Base-by-base conservation (phyloP, 2,797 vertebrate species). In the Todus mexicanus region DNA sequence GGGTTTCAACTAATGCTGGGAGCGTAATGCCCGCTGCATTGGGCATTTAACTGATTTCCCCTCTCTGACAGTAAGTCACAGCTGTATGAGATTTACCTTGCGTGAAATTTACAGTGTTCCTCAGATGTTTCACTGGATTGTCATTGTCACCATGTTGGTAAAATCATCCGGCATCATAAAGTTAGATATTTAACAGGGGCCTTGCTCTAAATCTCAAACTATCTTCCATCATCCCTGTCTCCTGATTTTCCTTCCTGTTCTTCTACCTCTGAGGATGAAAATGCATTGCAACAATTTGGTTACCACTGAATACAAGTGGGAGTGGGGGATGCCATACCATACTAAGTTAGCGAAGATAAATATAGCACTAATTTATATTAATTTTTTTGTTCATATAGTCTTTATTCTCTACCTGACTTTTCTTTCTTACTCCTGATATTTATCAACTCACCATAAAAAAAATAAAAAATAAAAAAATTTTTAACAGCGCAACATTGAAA, bases 401-500 rank as follows among this genome's bases (percentile, higher is more conserved):
- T 51, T 4, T 31, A 64, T 73, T 76, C 19, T 69, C 8, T 15
- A 8, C 5, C 12, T 51, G 3, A 1, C 4, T 11, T 31, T 33
- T 26, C 21, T 15, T 54, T 38, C 6, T 29, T 4, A 2, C 10
- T 66, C 14, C 13, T 6, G 0, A 3, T 66, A n/a, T 20, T 69
- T 87, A 19, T 11, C 26, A 63, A 31, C 7, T 73, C 7, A 8
- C 2, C 10, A 6, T 10, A 31, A 6, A 20, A 71, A n/a, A n/a
- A n/a, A n/a, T n/a, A n/a, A n/a, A 78, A 33, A 45, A 9, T 2
- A 9, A 18, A 5, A 2, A 4, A 10, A 13, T 53, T 75, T 84
- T 81, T n/a, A 57, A 31, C 14, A 64, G 8, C 1, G 0, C 17
- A 35, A n/a, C 0, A 0, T 40, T 8, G 4, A 48, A 4, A 29